Conservation (phyloP, 2,888 invertebrate species). For the Plebejus argus region DNA sequence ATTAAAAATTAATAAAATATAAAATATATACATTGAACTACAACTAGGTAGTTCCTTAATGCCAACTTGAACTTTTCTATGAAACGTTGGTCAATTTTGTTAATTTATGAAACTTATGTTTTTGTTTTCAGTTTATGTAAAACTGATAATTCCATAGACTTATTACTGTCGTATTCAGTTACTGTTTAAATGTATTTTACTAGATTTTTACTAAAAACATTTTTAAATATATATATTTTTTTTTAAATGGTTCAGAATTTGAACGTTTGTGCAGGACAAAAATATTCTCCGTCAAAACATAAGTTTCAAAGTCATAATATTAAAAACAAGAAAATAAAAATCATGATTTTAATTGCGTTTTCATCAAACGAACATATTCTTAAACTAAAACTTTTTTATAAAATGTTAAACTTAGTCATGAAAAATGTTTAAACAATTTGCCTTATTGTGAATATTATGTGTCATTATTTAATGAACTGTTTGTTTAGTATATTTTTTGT, state of each 20-base stretch:
- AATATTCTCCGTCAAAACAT: neutral
- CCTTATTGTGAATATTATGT: constrained; percentile 3
- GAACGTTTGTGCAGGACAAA: neutral
- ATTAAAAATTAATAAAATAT: neutral
- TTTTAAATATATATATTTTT: too few species aligned
- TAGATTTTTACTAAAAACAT: too few species aligned
- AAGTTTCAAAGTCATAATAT: neutral
- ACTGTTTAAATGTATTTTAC: too few species aligned
- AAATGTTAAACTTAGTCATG: neutral
- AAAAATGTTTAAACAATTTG: neutral
- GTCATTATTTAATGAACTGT: constrained; percentile 32
- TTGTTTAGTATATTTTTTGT: constrained; percentile 50
- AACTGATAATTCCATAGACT: too few species aligned
- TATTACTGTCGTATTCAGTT: too few species aligned
- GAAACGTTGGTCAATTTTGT: neutral
- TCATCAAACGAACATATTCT: neutral
- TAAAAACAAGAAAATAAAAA: neutral
- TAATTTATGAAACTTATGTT: neutral
- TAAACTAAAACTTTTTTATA: neutral
- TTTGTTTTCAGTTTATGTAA: neutral
- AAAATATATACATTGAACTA: neutral
- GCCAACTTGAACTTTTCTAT: neutral
- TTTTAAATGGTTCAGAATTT: neutral
- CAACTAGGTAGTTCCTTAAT: neutral
- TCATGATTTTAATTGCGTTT: neutral